These are phyloP conservation scores for Neofelis nebulosa DNA, from an alignment of 2,113 vertebrate species.

Conservation along the genomic window DNA sequence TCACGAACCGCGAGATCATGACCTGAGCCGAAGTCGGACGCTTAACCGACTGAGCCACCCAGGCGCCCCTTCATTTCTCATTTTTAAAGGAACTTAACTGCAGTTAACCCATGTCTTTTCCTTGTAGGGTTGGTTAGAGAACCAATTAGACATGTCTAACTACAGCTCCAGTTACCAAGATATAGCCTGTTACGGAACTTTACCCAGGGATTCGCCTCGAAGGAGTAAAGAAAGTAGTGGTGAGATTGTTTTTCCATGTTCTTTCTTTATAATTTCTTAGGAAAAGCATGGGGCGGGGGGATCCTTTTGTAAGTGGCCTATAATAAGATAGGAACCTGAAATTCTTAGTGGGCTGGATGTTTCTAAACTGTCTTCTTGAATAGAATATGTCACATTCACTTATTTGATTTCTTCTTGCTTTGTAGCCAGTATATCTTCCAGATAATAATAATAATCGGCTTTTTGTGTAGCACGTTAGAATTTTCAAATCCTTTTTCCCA, in stretches of 20 bases:
- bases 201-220: slow-evolving; percentile 89
- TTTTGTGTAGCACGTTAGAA: background rate
- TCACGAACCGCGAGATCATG: too few species aligned
- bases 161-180: slow-evolving; percentile 90
- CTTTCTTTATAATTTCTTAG: background rate
- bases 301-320: background rate
- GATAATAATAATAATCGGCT: background rate
- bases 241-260: slow-evolving; percentile 46
- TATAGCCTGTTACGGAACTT: slow-evolving; percentile 87
- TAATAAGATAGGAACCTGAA: background rate
- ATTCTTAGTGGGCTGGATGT: background rate
- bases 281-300: background rate
- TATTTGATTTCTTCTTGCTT: slow-evolving; percentile 25
- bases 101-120: slow-evolving; percentile 34
- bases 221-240: slow-evolving; percentile 90
- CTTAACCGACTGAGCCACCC: too few species aligned
- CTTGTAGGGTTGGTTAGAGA: slow-evolving; percentile 90
- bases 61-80: background rate
- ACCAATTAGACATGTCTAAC: slow-evolving; percentile 88
- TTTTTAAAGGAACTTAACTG: background rate
- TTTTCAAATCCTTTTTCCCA: background rate
- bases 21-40: too few species aligned
- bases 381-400: background rate
- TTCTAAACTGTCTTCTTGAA: background rate
- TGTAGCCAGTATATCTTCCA: background rate